Base-by-base conservation (phyloP, 2,113 vertebrate genomes). In the Erythrocebus patas region DNA sequence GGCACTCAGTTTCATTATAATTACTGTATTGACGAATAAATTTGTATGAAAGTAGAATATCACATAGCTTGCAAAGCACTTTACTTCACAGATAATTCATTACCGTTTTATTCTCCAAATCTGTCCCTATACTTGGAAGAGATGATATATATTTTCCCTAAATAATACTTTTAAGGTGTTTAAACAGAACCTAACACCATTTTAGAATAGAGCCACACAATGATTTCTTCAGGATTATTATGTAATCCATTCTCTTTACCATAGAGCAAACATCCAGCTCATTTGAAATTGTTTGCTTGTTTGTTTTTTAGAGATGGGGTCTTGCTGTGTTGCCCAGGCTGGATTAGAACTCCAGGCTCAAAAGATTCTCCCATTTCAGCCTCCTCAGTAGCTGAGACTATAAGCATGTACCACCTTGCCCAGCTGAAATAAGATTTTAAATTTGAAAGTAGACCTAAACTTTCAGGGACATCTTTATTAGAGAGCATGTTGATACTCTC, bases 211-310 rank as follows among this genome's bases (percentile, higher is more conserved):
- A 78, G 9, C 32, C 55, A n/a, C 11, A 25, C 2, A 40, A 73
- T 80, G 43, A 87, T 61, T 92, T 95, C 18, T 30, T 57, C 59
- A 84, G 23, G 70, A 35, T 35, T 91, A 45, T 81, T 85, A 81
- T 89, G 17, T 76, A 89, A 40, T n/a, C n/a, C 8, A 18, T 89
- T 82, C 32, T 90, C 48, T 91, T 66, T 27, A 73, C 22, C 79
- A 68, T 59, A 96, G 78, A 92, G 85, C 30, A 86, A 94, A 92
- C 6, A 70, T 87, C 57, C 43, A 85, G 27, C 45, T 93, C 40
- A 48, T 72, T 38, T 96, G 55, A 95, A 93, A 76, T 52, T 16
- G 9, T 17, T 75, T 45, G 12, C 27, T 14, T 48, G 45, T 25
- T 40, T 23, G 38, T 48, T 45, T 48, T 78, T 32, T 32, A 48